These are phyloP conservation scores for Pogonognathellus flavescens DNA, from an alignment of 1,140 invertebrate genomes.

Conservation along the genomic window DNA sequence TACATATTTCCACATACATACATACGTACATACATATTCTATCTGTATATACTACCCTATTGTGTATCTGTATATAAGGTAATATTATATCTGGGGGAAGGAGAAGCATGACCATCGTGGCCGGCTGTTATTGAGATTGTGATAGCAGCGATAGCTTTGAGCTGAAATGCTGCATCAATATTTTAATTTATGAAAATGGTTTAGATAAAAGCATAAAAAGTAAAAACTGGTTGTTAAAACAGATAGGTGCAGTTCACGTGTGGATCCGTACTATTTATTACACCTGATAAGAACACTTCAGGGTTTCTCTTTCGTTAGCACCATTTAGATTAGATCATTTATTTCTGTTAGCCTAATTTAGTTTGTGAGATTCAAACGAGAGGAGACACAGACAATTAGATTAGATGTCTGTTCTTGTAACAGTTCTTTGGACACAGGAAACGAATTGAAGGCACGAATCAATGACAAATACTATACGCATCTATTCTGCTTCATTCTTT, in stretches of 20 bases:
- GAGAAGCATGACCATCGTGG: too few relatives aligned
- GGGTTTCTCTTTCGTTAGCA: background rate
- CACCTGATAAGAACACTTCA: background rate
- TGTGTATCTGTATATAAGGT: too few relatives aligned
- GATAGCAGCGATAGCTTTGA: too few relatives aligned
- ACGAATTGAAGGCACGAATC: slow-evolving; percentile 29
- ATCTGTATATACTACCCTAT: too few relatives aligned
- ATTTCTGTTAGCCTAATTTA: slow-evolving; percentile 6
- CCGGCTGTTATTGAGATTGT: too few relatives aligned
- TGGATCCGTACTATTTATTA: background rate
- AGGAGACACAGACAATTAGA: background rate
- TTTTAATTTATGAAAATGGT: too few relatives aligned
- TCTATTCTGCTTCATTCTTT: background rate
- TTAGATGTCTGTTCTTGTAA: background rate
- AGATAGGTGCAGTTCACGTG: slow-evolving; percentile 8
- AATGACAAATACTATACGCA: slow-evolving; percentile 17
- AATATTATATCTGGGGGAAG: too few relatives aligned
- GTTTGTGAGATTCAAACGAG: background rate
- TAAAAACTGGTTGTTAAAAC: background rate
- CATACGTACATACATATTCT: too few relatives aligned
- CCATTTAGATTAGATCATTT: slow-evolving; percentile 5
- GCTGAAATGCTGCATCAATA: too few relatives aligned
- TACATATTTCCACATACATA: too few relatives aligned
- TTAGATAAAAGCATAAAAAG: background rate
- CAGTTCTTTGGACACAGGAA: slow-evolving; percentile 18